Conservation (phyloP, 2,113 vertebrate species). For the Bufo bufo region DNA sequence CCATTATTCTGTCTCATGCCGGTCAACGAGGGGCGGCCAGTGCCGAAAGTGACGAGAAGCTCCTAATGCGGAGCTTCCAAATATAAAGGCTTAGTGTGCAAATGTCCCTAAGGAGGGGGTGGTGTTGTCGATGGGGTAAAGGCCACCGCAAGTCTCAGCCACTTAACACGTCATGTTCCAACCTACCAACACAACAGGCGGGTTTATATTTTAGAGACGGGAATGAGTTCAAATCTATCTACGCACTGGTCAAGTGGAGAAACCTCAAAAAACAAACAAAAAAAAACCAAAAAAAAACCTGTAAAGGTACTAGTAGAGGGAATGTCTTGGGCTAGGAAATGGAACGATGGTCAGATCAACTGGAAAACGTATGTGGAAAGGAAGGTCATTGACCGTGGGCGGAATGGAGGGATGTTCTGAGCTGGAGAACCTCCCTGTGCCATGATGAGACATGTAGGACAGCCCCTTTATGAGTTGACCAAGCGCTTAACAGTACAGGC, state of each 20-base stretch:
- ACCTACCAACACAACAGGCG: background rate
- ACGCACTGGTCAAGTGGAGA: too few relatives aligned
- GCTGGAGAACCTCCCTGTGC: background rate
- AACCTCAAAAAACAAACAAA: too few relatives aligned
- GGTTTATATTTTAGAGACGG: background rate
- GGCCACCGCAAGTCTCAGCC: background rate
- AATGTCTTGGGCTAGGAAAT: too few relatives aligned
- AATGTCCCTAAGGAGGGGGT: too few relatives aligned
- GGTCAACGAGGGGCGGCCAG: background rate
- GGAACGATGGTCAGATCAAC: background rate
- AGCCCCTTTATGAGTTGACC: background rate
- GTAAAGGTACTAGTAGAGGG: too few relatives aligned
- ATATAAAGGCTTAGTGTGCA: background rate
- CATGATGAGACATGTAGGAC: background rate
- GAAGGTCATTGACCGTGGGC: too few relatives aligned
- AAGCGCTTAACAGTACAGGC: constrained; percentile 17
- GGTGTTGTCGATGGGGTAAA: background rate
- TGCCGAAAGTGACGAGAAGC: background rate
- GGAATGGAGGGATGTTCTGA: too few relatives aligned
- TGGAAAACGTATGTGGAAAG: background rate
- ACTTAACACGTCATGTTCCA: background rate
- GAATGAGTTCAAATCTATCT: too few relatives aligned
- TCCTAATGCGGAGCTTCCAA: too few relatives aligned
- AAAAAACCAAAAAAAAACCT: too few relatives aligned
- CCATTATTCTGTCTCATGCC: background rate